Evolutionary conservation across 2,113 vertebrate species (phyloP).

Genomic region (Lanius collurio): DNA sequence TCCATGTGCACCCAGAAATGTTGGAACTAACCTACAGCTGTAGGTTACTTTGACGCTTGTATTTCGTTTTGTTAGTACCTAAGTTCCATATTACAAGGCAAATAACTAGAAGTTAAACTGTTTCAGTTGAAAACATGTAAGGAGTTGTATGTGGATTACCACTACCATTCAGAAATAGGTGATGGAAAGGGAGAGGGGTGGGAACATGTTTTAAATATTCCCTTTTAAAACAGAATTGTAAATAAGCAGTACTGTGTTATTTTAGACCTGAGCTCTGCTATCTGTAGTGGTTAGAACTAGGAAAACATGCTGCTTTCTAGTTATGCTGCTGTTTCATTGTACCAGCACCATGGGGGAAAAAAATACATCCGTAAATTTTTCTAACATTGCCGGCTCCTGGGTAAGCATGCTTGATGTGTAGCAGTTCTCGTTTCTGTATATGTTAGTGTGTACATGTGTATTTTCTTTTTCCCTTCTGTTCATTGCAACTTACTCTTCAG

Average conservation of each 20-base stretch:
- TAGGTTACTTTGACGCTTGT: slow-evolving; percentile 1
- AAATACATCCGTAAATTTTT: slow-evolving; percentile 51
- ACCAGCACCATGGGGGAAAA: slow-evolving; percentile 45
- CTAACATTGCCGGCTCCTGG: slow-evolving; percentile 44
- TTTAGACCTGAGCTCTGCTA: slow-evolving; percentile 68
- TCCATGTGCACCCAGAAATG: not conserved
- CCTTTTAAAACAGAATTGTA: slow-evolving; percentile 65
- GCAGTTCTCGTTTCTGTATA: slow-evolving; percentile 58
- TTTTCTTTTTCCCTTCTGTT: slow-evolving; percentile 55
- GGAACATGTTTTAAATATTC: slow-evolving; percentile 67
- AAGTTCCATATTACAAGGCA: slow-evolving; percentile 21
- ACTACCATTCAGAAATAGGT: slow-evolving; percentile 37
- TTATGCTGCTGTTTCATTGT: slow-evolving; percentile 68
- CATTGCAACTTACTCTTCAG: slow-evolving; percentile 48
- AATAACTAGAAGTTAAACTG: slow-evolving; percentile 48
- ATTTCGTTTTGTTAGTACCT: not conserved
- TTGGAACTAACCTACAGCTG: not conserved
- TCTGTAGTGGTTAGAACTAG: slow-evolving; percentile 68
- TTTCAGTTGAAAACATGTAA: slow-evolving; percentile 55
- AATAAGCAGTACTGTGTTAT: slow-evolving; percentile 69
- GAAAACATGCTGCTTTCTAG: slow-evolving; percentile 71
- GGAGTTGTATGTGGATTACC: slow-evolving; percentile 50
- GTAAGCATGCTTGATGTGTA: slow-evolving; percentile 70
- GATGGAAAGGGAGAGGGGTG: slow-evolving; percentile 52
- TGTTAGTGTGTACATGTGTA: slow-evolving; percentile 54